A percentile compares a stretch with the other conserved stretches of the same genome.
These are phyloP conservation scores for Melipona beecheii DNA, from an alignment of 2,888 invertebrate species.

Conservation along the genomic window DNA sequence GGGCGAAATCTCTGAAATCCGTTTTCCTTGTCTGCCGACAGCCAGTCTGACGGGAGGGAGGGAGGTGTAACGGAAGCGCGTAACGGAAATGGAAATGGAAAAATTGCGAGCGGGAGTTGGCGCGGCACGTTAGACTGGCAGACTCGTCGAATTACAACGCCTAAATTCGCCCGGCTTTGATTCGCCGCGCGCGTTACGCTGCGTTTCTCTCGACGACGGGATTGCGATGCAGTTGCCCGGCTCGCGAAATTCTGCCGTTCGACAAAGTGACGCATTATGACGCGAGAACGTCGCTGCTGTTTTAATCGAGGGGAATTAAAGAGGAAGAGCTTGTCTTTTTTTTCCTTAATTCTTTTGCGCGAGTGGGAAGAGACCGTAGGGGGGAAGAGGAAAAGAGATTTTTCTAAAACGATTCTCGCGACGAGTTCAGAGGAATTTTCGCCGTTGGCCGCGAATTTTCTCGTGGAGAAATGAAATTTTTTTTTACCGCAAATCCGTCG, in stretches of 20 bases:
- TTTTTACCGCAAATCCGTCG: constrained; percentile 49
- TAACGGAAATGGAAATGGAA: constrained; percentile 13
- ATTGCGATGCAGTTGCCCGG: constrained; percentile 57
- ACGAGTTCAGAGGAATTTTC: constrained; percentile 33
- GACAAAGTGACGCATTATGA: constrained; percentile 63
- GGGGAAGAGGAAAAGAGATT: not conserved
- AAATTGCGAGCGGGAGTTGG: constrained; percentile 22
- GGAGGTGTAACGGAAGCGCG: not conserved
- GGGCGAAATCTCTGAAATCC: constrained; percentile 9
- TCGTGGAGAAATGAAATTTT: constrained; percentile 29
- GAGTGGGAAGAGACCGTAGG: not conserved
- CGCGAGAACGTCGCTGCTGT: constrained; percentile 52
- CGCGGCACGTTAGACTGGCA: constrained; percentile 47
- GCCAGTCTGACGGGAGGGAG: too few species aligned
- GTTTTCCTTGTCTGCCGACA: not conserved
- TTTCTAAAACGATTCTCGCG: not conserved
- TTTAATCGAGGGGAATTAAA: constrained; percentile 35
- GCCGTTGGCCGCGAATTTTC: not conserved
- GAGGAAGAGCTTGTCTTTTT: not conserved
- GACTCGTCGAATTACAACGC: constrained; percentile 50
- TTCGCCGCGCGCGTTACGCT: constrained; percentile 39
- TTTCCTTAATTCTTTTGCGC: not conserved
- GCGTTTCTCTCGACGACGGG: constrained; percentile 44
- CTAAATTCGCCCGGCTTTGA: constrained; percentile 59
- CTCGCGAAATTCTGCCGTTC: constrained; percentile 61